Base-by-base conservation (phyloP, 2,113 vertebrate species). In the Elachura formosa region DNA sequence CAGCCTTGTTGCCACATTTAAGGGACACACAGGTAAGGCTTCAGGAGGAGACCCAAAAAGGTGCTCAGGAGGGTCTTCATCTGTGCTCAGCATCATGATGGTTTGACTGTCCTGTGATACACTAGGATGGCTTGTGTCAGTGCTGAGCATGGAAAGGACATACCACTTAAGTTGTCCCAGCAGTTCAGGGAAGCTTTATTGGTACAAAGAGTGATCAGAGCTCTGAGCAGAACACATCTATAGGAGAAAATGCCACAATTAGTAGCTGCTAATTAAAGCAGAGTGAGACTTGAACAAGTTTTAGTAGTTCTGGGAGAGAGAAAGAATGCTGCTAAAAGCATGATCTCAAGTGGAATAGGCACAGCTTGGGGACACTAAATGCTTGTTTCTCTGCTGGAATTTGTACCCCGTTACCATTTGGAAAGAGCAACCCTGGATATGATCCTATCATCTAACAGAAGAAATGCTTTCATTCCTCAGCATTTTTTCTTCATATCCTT, bases 1-100 rank as follows among this genome's bases (percentile, higher is more conserved):
- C 96, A 99, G 98, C 92, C 97, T 99, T 69, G 99, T 99, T 73
- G 99, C 99, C 4, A 99, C 99, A 12, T 99, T 99, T 97, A 99
- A 99, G 98, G 99, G 99, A 84, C 99, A 99, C 96, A 99, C 99
- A 90, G 99, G 99, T 99, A 98, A 83, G 87, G 43, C 11, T 31
- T 58, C n/a, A 33, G 41, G n/a, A 67, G 15, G 41, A 51, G 28
- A 41, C 23, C 17, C 8, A 24, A 26, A 19, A 40, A 24, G 41
- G n/a, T 46, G 23, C 58, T 84, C n/a, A 40, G 49, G 29, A 29
- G 6, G 9, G 41, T 91, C 28, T 75, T 82, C 12, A 10, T 76
- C 56, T 87, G 11, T 74, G 49, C 29, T 89, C 14, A 72, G 52
- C 9, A 2, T 74, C 36, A 18, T 1, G 4, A 14, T 71, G 43